Conservation (phyloP, 2,888 invertebrate species). For the Aplocera efformata region DNA sequence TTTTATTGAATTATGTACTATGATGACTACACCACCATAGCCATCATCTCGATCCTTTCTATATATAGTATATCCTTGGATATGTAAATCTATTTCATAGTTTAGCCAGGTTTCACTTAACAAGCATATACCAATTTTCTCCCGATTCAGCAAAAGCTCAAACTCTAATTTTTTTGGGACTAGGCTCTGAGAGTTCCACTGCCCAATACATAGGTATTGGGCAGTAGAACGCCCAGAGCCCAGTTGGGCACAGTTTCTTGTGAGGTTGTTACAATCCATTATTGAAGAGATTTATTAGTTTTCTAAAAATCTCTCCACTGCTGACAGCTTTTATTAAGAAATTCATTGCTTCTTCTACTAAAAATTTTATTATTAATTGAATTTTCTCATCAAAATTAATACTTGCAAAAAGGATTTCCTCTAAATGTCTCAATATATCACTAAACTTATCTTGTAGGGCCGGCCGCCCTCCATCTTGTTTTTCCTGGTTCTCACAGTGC, state of each 20-base stretch:
- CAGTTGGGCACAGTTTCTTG: background rate
- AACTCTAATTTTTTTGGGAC: constrained; percentile 15
- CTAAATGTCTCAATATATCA: background rate
- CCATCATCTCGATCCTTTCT: constrained; percentile 1
- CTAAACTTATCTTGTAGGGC: no score
- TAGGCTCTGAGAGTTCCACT: constrained; percentile 25
- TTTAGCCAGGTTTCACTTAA: constrained; percentile 1
- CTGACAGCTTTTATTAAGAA: background rate
- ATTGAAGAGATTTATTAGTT: background rate
- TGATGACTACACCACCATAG: constrained; percentile 17
- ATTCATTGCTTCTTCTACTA: background rate
- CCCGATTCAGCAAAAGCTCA: constrained; percentile 7
- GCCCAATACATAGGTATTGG: no score
- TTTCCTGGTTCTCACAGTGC: background rate
- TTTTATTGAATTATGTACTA: constrained; percentile 1
- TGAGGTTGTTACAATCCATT: background rate
- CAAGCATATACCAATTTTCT: constrained; percentile 8
- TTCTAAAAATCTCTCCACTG: constrained; percentile 1
- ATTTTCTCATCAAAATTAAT: background rate
- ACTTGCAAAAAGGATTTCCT: background rate
- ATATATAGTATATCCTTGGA: background rate
- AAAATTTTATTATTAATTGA: background rate
- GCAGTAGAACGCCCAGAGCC: constrained; percentile 5
- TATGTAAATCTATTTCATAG: background rate
- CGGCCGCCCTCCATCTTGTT: no score